phyloP scores from a whole-genome alignment of 2,113 vertebrate genomes.

The Seriola quinqueradiata region DNA sequence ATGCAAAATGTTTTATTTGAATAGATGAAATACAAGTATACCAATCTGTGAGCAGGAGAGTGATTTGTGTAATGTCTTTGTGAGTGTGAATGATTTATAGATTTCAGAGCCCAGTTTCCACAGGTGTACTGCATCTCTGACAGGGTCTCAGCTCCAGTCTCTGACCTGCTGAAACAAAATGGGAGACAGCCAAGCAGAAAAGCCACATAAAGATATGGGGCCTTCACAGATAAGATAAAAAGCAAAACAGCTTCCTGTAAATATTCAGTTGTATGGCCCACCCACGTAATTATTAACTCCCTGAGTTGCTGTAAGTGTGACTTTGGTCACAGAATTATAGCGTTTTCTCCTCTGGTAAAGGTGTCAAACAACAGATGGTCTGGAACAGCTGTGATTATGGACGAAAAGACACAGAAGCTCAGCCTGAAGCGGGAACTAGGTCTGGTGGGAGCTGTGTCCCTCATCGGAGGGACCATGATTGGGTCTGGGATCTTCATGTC shows the following conservation, averaged over 20 bases:
- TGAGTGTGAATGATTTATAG: neutral
- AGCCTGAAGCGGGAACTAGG: slow-evolving; percentile 79
- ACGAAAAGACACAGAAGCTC: slow-evolving; percentile 54
- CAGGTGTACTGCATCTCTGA: neutral
- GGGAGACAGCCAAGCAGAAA: neutral
- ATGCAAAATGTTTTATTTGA: neutral
- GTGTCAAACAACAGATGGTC: neutral
- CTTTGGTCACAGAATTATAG: slow-evolving; percentile 46
- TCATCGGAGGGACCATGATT: slow-evolving; percentile 90
- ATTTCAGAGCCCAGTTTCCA: neutral
- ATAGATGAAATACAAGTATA: neutral
- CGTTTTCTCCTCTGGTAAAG: neutral
- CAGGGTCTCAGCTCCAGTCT: neutral
- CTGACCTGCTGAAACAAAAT: neutral
- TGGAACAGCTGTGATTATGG: slow-evolving; percentile 43
- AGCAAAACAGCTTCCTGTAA: neutral
- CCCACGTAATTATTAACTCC: slow-evolving; percentile 76
- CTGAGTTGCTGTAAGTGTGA: slow-evolving; percentile 34
- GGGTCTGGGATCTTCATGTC: slow-evolving; percentile 88
- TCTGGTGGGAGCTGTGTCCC: slow-evolving; percentile 86
- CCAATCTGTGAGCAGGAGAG: neutral
- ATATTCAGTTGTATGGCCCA: neutral
- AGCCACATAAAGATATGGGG: neutral
- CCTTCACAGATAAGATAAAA: neutral
- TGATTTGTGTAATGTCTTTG: neutral